A percentile compares a stretch with the other conserved stretches of the same genome.
Evolutionary conservation across 1,140 invertebrate genomes (phyloP).

Genomic region (Teleopsis dalmanni): DNA sequence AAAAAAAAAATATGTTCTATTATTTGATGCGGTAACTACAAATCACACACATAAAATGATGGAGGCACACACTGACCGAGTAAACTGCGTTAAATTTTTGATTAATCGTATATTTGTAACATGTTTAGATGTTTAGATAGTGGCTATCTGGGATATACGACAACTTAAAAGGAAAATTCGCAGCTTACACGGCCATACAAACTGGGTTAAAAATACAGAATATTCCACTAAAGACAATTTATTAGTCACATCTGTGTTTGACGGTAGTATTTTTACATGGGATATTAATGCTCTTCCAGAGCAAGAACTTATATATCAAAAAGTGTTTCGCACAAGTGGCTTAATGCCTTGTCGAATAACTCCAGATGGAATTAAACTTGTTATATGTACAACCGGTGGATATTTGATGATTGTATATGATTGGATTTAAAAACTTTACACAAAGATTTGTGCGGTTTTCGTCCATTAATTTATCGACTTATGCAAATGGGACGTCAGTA

Average conservation of each 20-base stretch:
- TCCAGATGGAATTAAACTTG: conserved; percentile 77
- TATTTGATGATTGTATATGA: conserved; percentile 86
- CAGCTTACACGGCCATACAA: conserved; percentile 77
- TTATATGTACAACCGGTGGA: conserved; percentile 82
- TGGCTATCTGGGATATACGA: conserved; percentile 85
- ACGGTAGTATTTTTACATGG: conserved; percentile 90
- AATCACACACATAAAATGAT: conserved; percentile 65
- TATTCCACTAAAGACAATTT: conserved; percentile 79
- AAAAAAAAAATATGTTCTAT: conserved; percentile 78
- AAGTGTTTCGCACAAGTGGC: conserved; percentile 62
- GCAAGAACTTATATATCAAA: conserved; percentile 65
- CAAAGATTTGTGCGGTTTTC: conserved; percentile 76
- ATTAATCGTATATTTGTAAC: conserved; percentile 84
- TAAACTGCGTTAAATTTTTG: conserved; percentile 90
- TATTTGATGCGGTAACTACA: conserved; percentile 80
- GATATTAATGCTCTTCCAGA: conserved; percentile 84
- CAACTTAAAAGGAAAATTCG: conserved; percentile 70
- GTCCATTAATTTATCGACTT: conserved; percentile 81
- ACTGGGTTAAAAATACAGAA: conserved; percentile 96
- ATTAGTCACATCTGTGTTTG: conserved; percentile 84
- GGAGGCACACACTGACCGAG: conserved; percentile 81
- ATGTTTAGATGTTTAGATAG: conserved; percentile 86
- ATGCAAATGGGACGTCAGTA: conserved; percentile 78
- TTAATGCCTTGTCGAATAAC: conserved; percentile 82
- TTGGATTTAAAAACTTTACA: conserved; percentile 70